phyloP scores from a whole-genome alignment of 1,140 invertebrate genomes.

The Delia radicum region DNA sequence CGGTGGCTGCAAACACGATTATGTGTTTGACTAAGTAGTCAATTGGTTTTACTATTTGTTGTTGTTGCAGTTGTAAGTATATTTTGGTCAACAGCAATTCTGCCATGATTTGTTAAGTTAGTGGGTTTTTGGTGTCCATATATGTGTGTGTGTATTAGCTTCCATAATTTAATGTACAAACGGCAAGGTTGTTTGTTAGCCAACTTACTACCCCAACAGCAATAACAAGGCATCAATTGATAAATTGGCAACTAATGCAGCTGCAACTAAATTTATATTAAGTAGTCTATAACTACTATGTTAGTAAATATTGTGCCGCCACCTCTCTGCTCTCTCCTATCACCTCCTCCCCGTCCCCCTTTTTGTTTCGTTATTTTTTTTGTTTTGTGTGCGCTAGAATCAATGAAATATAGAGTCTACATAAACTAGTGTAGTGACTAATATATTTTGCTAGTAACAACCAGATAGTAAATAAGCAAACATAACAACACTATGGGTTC shows the following conservation, averaged over 20 bases:
- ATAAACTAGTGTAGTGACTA: background rate
- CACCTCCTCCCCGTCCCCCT: background rate
- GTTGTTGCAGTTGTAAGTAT: background rate
- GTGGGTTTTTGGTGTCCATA: conserved; percentile 10
- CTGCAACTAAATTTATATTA: conserved; percentile 6
- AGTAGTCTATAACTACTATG: background rate
- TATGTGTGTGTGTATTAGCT: background rate
- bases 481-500: no score
- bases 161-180: conserved; percentile 4
- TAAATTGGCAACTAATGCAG: conserved; percentile 23
- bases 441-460: background rate
- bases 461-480: background rate
- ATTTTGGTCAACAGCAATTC: background rate
- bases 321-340: background rate
- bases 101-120: conserved; percentile 15
- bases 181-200: conserved; percentile 6
- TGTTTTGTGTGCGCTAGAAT: background rate
- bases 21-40: background rate
- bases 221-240: conserved; percentile 20
- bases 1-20: background rate
- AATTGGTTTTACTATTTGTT: background rate
- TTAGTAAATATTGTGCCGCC: background rate
- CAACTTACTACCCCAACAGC: conserved; percentile 6
- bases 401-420: background rate
- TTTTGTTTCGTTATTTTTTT: no score